phyloP scores from a whole-genome alignment of 1,140 invertebrate genomes.

The Cherax destructor region DNA sequence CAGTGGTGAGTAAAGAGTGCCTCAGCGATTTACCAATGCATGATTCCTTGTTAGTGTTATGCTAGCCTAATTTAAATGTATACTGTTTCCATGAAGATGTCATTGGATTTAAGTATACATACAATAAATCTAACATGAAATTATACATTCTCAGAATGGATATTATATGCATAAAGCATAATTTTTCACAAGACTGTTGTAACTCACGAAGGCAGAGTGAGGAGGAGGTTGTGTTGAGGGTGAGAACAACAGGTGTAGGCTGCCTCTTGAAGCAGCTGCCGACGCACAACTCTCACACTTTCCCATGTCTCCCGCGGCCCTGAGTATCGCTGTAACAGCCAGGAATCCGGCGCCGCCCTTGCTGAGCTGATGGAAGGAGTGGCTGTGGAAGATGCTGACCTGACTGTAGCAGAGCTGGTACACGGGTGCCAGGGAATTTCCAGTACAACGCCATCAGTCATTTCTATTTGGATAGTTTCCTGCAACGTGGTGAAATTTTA shows the following conservation, averaged over 20 bases:
- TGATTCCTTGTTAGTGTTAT: too few species aligned
- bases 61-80: too few species aligned
- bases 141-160: too few species aligned
- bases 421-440: background rate
- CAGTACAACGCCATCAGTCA: background rate
- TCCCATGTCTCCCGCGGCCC: slow-evolving; percentile 32
- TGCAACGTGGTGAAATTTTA: background rate
- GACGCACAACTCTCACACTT: slow-evolving; percentile 12
- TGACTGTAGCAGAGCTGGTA: background rate
- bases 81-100: too few species aligned
- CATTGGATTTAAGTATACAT: too few species aligned
- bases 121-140: too few species aligned
- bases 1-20: too few species aligned
- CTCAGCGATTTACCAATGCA: too few species aligned
- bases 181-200: too few species aligned
- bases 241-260: slow-evolving; percentile 9
- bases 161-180: too few species aligned
- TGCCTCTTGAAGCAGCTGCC: slow-evolving; percentile 42
- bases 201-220: slow-evolving; percentile 32
- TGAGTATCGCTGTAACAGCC: slow-evolving; percentile 32
- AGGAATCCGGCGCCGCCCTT: slow-evolving; percentile 39
- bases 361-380: background rate
- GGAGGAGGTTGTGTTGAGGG: slow-evolving; percentile 1
- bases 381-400: background rate
- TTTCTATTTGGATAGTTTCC: slow-evolving; percentile 18